Evolutionary conservation across 2,797 vertebrate species (phyloP).

Genomic region (Scolopax bukidnonensis): DNA sequence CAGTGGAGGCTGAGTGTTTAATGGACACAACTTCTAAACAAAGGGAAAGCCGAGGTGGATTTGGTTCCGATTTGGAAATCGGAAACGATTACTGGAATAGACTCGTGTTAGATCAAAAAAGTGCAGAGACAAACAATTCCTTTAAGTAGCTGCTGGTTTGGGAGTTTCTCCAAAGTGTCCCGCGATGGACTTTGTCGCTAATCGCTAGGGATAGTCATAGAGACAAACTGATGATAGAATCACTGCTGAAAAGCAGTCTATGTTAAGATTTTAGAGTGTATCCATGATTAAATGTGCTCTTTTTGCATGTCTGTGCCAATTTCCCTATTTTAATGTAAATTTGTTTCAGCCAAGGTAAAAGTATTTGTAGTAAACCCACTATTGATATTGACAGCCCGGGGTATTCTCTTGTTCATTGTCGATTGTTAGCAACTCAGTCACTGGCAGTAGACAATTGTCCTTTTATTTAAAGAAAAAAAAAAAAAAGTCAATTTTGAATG

Average conservation of each 20-base stretch:
- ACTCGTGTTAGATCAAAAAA: not conserved
- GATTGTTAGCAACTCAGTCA: not conserved
- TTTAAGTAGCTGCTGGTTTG: not conserved
- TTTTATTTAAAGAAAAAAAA: slow-evolving; percentile 5
- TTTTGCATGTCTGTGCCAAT: not conserved
- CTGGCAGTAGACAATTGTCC: not conserved
- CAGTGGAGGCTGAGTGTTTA: not conserved
- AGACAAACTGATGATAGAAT: not conserved
- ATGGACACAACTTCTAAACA: not conserved
- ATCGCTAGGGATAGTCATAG: not conserved
- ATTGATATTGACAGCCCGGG: not conserved
- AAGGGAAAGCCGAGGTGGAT: not conserved
- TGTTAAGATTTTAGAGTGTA: not conserved
- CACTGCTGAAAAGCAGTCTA: not conserved
- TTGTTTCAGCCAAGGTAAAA: not conserved
- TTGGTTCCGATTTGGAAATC: not conserved
- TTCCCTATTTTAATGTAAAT: not conserved
- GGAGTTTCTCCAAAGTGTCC: not conserved
- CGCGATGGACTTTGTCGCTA: not conserved
- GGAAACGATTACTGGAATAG: not conserved
- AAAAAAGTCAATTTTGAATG: slow-evolving; percentile 18
- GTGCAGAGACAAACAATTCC: not conserved
- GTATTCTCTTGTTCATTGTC: not conserved
- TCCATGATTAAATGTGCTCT: not conserved
- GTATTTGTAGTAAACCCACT: not conserved